These are phyloP conservation scores for Patiria pectinifera DNA, from an alignment of 53 echinoderm and acorn worm genomes.

Conservation along the genomic window DNA sequence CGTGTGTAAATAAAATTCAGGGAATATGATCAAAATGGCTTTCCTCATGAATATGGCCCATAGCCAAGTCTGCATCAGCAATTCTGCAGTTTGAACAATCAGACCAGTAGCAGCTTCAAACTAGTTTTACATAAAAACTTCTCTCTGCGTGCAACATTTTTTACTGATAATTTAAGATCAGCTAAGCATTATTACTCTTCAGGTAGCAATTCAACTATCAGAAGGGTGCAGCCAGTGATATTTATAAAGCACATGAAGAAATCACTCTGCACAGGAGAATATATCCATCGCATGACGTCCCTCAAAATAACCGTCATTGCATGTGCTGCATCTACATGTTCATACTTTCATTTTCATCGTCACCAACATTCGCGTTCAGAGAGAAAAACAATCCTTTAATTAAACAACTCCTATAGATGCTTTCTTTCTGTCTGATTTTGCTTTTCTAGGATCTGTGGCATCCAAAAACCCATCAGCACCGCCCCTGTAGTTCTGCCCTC, in stretches of 20 bases:
- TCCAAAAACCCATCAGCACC: slow-evolving; percentile 15
- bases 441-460: background rate
- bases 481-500: background rate
- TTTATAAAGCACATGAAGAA: background rate
- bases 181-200: no score
- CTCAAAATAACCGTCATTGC: background rate
- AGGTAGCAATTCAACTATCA: no score
- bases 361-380: background rate
- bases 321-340: background rate
- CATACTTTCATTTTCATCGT: background rate
- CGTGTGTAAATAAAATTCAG: no score
- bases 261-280: slow-evolving; percentile 4
- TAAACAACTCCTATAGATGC: background rate
- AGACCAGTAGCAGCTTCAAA: no score
- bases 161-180: no score
- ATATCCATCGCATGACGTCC: background rate
- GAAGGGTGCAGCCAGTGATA: no score
- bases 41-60: no score
- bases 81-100: no score
- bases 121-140: no score
- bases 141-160: no score
- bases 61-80: no score
- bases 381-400: slow-evolving; percentile 19
- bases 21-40: no score
- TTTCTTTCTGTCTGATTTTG: background rate